These are phyloP conservation scores for Epizoanthus stellaris DNA, from an alignment of 92 coral and sea anemone genomes.

Conservation along the genomic window DNA sequence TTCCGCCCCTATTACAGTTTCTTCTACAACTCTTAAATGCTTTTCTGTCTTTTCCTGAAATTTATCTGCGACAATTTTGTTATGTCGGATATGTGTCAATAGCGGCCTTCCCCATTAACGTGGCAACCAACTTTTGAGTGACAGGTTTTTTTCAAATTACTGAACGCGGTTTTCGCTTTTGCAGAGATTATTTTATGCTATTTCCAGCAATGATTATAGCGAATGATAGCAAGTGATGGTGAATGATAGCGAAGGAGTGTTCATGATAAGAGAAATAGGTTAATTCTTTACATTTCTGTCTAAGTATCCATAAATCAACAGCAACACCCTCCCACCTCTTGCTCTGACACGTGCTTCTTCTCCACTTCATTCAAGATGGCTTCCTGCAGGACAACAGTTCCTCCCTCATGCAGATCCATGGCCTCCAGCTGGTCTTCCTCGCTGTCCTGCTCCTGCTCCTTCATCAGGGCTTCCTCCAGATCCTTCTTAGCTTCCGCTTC, in stretches of 20 bases:
- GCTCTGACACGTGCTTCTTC: conserved; percentile 90
- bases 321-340: conserved; percentile 70
- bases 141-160: too few relatives aligned
- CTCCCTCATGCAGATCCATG: conserved; percentile 88
- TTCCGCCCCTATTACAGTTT: too few relatives aligned
- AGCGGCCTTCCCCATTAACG: too few relatives aligned
- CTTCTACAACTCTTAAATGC: background rate
- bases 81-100: too few relatives aligned
- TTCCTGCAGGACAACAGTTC: conserved; percentile 82
- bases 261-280: too few relatives aligned
- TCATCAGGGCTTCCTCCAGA: conserved; percentile 67
- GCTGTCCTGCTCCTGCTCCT: conserved; percentile 77
- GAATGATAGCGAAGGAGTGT: too few relatives aligned
- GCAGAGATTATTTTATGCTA: too few relatives aligned
- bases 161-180: too few relatives aligned
- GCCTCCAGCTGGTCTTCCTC: conserved; percentile 80
- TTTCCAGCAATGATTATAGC: too few relatives aligned
- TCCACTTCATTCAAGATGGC: conserved; percentile 92
- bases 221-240: too few relatives aligned
- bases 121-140: too few relatives aligned
- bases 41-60: background rate
- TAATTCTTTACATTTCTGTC: background rate
- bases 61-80: too few relatives aligned
- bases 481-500: conserved; percentile 78
- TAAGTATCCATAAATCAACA: background rate